Percentiles rank a stretch among this genome's conserved stretches.
Conservation (phyloP, 2,888 invertebrate genomes). For the Lycia hirtaria region DNA sequence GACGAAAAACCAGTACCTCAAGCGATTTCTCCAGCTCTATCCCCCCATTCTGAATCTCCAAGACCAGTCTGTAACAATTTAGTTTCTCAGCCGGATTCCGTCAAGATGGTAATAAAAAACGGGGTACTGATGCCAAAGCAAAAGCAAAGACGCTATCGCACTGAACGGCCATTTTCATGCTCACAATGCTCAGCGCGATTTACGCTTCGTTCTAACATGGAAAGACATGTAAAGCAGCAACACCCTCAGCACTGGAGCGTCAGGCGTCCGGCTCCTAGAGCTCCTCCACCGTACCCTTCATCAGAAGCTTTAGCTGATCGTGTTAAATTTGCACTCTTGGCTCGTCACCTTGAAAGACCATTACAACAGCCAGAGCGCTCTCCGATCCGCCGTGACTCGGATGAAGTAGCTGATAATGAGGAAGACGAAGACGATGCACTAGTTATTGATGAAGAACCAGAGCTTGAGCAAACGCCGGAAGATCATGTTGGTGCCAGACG, state of each 20-base stretch:
- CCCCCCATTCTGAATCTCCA: constrained; percentile 79
- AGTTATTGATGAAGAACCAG: constrained; percentile 88
- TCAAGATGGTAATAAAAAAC: constrained; percentile 96
- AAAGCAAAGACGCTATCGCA: constrained; percentile 95
- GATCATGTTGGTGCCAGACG: constrained; percentile 81
- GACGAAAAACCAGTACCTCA: constrained; percentile 79
- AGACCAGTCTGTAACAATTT: constrained; percentile 74
- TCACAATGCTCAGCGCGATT: constrained; percentile 96
- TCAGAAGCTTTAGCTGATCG: constrained; percentile 69
- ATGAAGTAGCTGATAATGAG: constrained; percentile 86
- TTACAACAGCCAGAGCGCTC: constrained; percentile 73
- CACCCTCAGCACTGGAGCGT: constrained; percentile 96
- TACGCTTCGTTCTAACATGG: constrained; percentile 97
- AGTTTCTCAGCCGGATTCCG: constrained; percentile 85
- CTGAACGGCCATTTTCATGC: constrained; percentile 95
- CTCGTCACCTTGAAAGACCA: constrained; percentile 90
- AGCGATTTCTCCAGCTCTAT: constrained; percentile 71
- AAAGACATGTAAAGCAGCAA: constrained; percentile 96
- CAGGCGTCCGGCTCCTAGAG: constrained; percentile 85
- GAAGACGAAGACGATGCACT: constrained; percentile 89
- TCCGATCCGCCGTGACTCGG: constrained; percentile 75
- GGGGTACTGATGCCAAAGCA: constrained; percentile 96
- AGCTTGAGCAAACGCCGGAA: constrained; percentile 62
- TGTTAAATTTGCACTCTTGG: constrained; percentile 90
- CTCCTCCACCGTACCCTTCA: constrained; percentile 71